A percentile compares a stretch with the other conserved stretches of the same genome.
These are phyloP conservation scores for Leptodactylus fallax DNA, from an alignment of 2,797 vertebrate genomes.

Conservation along the genomic window DNA sequence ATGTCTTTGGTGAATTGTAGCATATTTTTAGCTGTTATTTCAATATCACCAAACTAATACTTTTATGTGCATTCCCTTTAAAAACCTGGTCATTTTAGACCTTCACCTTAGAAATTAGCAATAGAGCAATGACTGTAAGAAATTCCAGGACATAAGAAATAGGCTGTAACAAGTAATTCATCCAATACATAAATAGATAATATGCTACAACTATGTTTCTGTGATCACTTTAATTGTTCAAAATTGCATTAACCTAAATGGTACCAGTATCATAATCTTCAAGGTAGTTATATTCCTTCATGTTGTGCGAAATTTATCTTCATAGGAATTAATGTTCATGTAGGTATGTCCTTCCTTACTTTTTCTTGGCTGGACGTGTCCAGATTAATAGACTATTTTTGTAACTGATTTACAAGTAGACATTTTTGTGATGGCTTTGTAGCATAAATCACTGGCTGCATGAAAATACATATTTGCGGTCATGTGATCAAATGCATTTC, in stretches of 20 bases:
- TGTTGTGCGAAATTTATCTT: not conserved
- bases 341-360: not conserved
- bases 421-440: not conserved
- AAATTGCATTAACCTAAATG: not conserved
- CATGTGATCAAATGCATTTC: not conserved
- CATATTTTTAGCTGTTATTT: constrained; percentile 3
- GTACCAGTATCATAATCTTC: not conserved
- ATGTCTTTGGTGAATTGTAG: not conserved
- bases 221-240: not conserved
- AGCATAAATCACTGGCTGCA: not conserved
- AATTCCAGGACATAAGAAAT: no score
- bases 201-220: no score
- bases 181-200: not conserved
- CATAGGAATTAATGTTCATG: not conserved
- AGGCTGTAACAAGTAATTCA: not conserved
- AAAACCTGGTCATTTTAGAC: not conserved
- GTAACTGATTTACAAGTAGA: no score
- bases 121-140: not conserved
- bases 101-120: not conserved
- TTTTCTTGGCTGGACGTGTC: no score
- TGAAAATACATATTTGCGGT: not conserved
- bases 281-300: not conserved
- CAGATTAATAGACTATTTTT: no score
- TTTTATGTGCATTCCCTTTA: not conserved
- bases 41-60: not conserved